Base-by-base conservation (phyloP, 1,140 invertebrate genomes). In the Bactericera cockerelli region DNA sequence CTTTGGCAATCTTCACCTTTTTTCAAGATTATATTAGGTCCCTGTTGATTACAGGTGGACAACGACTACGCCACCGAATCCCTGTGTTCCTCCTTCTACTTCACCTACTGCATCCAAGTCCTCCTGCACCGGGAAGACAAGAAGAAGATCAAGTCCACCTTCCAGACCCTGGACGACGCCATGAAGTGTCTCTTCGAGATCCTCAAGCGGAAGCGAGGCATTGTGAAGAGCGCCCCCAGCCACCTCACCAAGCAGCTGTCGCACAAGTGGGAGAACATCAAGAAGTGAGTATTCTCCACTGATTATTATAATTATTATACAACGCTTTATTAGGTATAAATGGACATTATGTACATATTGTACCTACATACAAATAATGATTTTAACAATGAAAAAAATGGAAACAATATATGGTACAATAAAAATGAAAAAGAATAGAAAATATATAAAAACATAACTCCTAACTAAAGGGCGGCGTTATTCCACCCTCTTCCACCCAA, bases 241-340 rank as follows among this genome's bases (percentile, higher is more conserved):
- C 80, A 83, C 36, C 75, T 74, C 59, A 74, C 79, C 10, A 81
- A 81, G 60, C 76, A 79, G 36, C 70, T 83, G 26, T 72, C 75
- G 26, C 70, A 70, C 0, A 79, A 80, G 64, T 84, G 82, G 82
- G 82, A 83, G 16, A 75, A 78, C 31, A 72, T 83, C 0, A 71
- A 74, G n/a, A 82, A 79, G 66, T 66, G 55, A 42, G 61, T 38
- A 31, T n/a, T n/a, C n/a, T n/a, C n/a, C n/a, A n/a, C n/a, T n/a
- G n/a, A n/a, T n/a, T n/a, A n/a, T n/a, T n/a, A n/a, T n/a, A n/a
- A n/a, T n/a, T n/a, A n/a, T n/a, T n/a, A n/a, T n/a, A n/a, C n/a
- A n/a, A n/a, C n/a, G n/a, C n/a, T n/a, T n/a, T n/a, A n/a, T n/a
- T n/a, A n/a, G n/a, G n/a, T n/a, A n/a, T n/a, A n/a, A n/a, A n/a